A percentile compares a stretch with the other conserved stretches of the same genome.
phyloP scores from a whole-genome alignment of 2,888 invertebrate species.

The Helleia helle region DNA sequence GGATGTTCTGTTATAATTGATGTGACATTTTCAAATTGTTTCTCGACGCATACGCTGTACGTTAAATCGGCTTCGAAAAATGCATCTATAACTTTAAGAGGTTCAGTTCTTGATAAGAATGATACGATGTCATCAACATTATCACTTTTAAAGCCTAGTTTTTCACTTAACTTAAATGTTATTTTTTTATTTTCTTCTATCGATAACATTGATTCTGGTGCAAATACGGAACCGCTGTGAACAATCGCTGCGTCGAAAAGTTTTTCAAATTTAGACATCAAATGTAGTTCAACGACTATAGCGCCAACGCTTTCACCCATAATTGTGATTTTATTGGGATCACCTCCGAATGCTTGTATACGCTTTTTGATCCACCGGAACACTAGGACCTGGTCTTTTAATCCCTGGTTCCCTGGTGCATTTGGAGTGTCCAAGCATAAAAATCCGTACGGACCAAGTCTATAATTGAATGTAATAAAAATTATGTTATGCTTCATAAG shows the following conservation, averaged over 20 bases:
- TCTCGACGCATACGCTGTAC: neutral
- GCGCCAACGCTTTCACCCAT: conserved; percentile 3
- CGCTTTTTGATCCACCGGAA: conserved; percentile 41
- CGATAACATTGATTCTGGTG: neutral
- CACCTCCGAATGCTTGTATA: conserved; percentile 22
- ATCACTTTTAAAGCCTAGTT: neutral
- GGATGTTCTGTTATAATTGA: neutral
- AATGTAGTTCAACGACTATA: neutral
- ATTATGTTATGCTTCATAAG: conserved; percentile 24
- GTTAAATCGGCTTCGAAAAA: neutral
- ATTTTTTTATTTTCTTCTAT: neutral
- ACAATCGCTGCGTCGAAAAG: neutral
- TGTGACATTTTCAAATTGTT: neutral
- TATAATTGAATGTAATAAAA: conserved; percentile 36
- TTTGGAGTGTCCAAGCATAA: conserved; percentile 36
- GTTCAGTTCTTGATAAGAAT: neutral
- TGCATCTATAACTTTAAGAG: neutral
- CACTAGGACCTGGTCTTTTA: conserved; percentile 41
- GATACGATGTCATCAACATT: neutral
- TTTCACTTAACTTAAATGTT: neutral
- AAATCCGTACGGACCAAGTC: conserved; percentile 41
- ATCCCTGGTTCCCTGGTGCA: conserved; percentile 41
- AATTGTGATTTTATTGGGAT: neutral
- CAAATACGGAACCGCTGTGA: neutral
- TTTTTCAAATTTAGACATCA: neutral